phyloP scores from a whole-genome alignment of 2,113 vertebrate genomes.

The Myxocyprinus asiaticus region DNA sequence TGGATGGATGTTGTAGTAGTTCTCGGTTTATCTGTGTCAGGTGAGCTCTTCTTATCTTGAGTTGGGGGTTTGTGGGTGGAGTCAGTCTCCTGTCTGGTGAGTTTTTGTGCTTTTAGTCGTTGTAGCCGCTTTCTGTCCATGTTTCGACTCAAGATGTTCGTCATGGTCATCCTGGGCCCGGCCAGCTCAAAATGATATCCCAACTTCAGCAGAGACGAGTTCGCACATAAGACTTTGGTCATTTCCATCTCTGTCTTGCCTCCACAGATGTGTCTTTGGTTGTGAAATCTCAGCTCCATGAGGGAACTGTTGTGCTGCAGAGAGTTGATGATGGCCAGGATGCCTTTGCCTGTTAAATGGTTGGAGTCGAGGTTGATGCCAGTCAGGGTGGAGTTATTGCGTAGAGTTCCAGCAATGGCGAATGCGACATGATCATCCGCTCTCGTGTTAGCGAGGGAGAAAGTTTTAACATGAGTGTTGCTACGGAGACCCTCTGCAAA shows the following conservation, averaged over 20 bases:
- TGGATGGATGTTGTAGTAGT: not conserved
- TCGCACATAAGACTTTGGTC: slow-evolving; percentile 80
- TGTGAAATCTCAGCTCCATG: slow-evolving; percentile 86
- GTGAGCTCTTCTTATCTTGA: slow-evolving; percentile 28
- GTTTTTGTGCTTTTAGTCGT: slow-evolving; percentile 73
- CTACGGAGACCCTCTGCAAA: slow-evolving; percentile 83
- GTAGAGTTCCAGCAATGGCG: slow-evolving; percentile 81
- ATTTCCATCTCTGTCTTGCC: slow-evolving; percentile 91
- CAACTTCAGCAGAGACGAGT: slow-evolving; percentile 82
- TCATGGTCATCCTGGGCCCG: slow-evolving; percentile 85
- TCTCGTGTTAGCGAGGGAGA: slow-evolving; percentile 81
- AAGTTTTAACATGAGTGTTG: slow-evolving; percentile 79
- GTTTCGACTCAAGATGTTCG: slow-evolving; percentile 84
- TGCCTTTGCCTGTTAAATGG: slow-evolving; percentile 83
- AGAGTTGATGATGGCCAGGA: slow-evolving; percentile 84
- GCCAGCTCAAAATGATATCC: slow-evolving; percentile 88
- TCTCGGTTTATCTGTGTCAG: slow-evolving; percentile 21
- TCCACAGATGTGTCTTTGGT: slow-evolving; percentile 87
- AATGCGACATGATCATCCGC: slow-evolving; percentile 86
- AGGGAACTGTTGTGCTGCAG: slow-evolving; percentile 80
- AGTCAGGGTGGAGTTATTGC: slow-evolving; percentile 78
- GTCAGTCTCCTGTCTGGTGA: slow-evolving; percentile 14
- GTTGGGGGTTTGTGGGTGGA: not conserved
- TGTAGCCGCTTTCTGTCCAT: slow-evolving; percentile 85
- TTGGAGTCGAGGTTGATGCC: slow-evolving; percentile 89